phyloP scores from a whole-genome alignment of 1,140 invertebrate genomes.

The Homalodisca vitripennis region DNA sequence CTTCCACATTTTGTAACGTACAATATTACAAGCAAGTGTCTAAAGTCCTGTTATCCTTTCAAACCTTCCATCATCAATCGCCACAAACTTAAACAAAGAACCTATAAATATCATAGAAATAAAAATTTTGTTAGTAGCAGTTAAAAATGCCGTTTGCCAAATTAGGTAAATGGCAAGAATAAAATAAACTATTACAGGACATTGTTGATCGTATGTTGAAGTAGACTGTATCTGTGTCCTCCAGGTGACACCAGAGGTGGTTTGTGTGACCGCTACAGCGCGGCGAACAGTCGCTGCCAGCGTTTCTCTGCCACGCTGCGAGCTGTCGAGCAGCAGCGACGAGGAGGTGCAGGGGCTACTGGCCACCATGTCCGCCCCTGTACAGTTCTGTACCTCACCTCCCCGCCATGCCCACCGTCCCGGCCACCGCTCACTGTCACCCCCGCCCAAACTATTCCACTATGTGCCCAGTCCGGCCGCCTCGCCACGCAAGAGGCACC shows the following conservation, averaged over 20 bases:
- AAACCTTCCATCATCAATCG: too few species aligned
- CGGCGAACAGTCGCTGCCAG: not conserved
- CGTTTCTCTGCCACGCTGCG: slow-evolving; percentile 33
- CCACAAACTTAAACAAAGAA: too few species aligned
- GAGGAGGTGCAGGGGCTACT: slow-evolving; percentile 58
- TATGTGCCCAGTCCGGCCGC: slow-evolving; percentile 57
- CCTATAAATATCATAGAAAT: too few species aligned
- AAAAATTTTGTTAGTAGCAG: too few species aligned
- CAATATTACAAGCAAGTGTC: too few species aligned
- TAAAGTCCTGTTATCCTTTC: too few species aligned
- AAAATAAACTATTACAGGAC: too few species aligned
- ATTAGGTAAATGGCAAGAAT: too few species aligned
- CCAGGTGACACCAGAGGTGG: slow-evolving; percentile 23
- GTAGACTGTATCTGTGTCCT: too few species aligned
- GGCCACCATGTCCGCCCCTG: slow-evolving; percentile 64
- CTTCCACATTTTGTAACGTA: too few species aligned
- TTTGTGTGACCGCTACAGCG: not conserved
- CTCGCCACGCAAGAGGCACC: slow-evolving; percentile 58
- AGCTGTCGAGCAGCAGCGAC: slow-evolving; percentile 47
- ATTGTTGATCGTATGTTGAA: too few species aligned
- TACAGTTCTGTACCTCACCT: slow-evolving; percentile 86
- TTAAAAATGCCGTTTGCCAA: too few species aligned
- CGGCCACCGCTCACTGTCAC: slow-evolving; percentile 58
- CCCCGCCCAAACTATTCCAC: slow-evolving; percentile 72
- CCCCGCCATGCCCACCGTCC: slow-evolving; percentile 53